Conservation (phyloP, 92 coral and sea anemone genomes). For the Palythoa grandiflora region DNA sequence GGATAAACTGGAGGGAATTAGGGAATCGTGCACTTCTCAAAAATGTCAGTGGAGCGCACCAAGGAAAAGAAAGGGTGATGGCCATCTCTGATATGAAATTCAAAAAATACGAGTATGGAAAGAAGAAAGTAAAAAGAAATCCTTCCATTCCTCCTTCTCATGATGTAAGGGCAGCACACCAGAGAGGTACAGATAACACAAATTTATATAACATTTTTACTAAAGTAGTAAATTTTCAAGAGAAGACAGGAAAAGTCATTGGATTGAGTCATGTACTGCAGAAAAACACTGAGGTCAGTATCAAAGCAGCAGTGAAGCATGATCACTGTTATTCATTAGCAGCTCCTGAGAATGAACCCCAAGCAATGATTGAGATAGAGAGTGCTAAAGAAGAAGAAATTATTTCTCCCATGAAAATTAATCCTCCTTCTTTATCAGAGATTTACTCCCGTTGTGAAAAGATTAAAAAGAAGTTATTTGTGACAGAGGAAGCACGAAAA, state of each 20-base stretch:
- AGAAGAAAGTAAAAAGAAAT: background rate
- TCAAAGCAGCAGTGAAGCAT: slow-evolving; percentile 31
- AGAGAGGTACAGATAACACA: background rate
- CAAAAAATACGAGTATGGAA: slow-evolving; percentile 9
- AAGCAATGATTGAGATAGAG: slow-evolving; percentile 23
- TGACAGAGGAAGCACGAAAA: slow-evolving; percentile 2
- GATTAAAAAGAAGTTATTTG: slow-evolving; percentile 13
- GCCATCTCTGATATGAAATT: slow-evolving; percentile 16
- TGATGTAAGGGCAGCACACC: slow-evolving; percentile 23
- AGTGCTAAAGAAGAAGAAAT: slow-evolving; percentile 29
- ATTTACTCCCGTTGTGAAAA: slow-evolving; percentile 18
- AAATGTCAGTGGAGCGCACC: too few relatives aligned
- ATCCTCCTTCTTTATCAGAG: slow-evolving; percentile 30
- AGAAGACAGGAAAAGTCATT: slow-evolving; percentile 40
- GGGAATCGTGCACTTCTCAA: too few relatives aligned
- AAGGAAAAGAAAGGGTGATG: too few relatives aligned
- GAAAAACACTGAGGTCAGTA: slow-evolving; percentile 7
- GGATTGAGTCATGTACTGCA: slow-evolving; percentile 39
- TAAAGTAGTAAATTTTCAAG: background rate
- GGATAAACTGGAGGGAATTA: too few relatives aligned
- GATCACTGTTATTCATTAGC: slow-evolving; percentile 35
- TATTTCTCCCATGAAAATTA: slow-evolving; percentile 39
- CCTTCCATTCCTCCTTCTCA: background rate
- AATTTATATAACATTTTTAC: background rate
- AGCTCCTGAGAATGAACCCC: slow-evolving; percentile 28